These are phyloP conservation scores for Thaumatotibia leucotreta DNA, from an alignment of 1,140 invertebrate species.

Conservation along the genomic window DNA sequence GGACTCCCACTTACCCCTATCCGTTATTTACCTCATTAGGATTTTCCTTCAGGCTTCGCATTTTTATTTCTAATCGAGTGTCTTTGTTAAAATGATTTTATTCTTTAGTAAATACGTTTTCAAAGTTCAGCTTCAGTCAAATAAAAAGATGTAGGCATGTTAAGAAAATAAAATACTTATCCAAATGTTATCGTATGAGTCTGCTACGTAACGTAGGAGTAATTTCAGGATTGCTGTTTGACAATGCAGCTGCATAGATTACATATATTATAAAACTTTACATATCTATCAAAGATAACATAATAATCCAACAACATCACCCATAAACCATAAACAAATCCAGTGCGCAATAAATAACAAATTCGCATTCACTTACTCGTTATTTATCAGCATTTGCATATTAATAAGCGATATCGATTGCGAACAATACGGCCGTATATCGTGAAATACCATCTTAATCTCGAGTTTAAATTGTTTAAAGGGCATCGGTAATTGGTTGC, in stretches of 20 bases:
- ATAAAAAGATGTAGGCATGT: background rate
- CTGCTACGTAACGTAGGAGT: background rate
- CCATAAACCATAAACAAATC: background rate
- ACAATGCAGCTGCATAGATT: too few relatives aligned
- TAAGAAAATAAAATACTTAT: background rate
- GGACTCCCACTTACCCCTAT: background rate
- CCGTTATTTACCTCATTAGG: background rate
- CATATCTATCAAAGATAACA: background rate
- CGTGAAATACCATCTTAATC: slow-evolving; percentile 13
- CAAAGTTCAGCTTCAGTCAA: background rate
- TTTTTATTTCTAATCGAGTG: background rate
- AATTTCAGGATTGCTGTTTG: too few relatives aligned
- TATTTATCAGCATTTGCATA: slow-evolving; percentile 11
- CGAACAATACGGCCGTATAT: background rate
- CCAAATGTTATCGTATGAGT: background rate
- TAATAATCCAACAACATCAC: background rate
- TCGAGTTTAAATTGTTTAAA: background rate
- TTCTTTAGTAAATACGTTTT: too few relatives aligned
- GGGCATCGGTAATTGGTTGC: background rate
- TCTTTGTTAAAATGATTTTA: background rate
- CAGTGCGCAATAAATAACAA: slow-evolving; percentile 6
- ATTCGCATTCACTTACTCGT: background rate
- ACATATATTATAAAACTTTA: too few relatives aligned
- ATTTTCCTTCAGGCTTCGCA: background rate
- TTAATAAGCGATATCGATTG: slow-evolving; percentile 6